Conservation (phyloP, 1,140 invertebrate genomes). For the Hesperophylax magnus region DNA sequence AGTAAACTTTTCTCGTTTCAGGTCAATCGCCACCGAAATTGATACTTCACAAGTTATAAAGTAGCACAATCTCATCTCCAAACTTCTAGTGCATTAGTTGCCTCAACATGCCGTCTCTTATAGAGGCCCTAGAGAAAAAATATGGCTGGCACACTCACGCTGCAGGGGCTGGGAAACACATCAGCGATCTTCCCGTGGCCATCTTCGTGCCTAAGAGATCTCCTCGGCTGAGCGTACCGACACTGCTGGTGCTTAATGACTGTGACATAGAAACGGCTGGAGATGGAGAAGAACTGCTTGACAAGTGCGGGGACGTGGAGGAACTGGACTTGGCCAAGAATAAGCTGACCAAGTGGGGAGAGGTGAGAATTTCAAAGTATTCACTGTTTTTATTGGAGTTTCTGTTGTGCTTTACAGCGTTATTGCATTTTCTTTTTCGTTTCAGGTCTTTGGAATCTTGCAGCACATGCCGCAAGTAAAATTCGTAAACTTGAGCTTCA, state of each 20-base stretch:
- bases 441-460: constrained; percentile 86
- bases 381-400: not conserved
- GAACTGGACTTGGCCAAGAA: constrained; percentile 94
- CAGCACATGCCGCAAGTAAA: constrained; percentile 88
- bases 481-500: constrained; percentile 93
- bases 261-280: constrained; percentile 90
- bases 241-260: constrained; percentile 89
- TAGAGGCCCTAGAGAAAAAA: constrained; percentile 88
- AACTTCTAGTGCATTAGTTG: not conserved
- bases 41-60: constrained; percentile 11
- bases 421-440: constrained; percentile 51
- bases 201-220: constrained; percentile 88
- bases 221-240: constrained; percentile 82
- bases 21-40: constrained; percentile 6
- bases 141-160: constrained; percentile 75
- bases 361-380: constrained; percentile 69
- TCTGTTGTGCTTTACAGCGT: not conserved
- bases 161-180: constrained; percentile 66
- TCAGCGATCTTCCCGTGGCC: constrained; percentile 77
- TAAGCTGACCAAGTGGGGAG: constrained; percentile 86
- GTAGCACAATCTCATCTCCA: not conserved
- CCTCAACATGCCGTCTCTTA: constrained; percentile 80
- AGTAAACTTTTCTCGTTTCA: constrained; percentile 13
- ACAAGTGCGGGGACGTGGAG: constrained; percentile 87
- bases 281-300: constrained; percentile 81